Conservation (phyloP, 2,888 invertebrate genomes). For the Eudasyphora cyanicolor region DNA sequence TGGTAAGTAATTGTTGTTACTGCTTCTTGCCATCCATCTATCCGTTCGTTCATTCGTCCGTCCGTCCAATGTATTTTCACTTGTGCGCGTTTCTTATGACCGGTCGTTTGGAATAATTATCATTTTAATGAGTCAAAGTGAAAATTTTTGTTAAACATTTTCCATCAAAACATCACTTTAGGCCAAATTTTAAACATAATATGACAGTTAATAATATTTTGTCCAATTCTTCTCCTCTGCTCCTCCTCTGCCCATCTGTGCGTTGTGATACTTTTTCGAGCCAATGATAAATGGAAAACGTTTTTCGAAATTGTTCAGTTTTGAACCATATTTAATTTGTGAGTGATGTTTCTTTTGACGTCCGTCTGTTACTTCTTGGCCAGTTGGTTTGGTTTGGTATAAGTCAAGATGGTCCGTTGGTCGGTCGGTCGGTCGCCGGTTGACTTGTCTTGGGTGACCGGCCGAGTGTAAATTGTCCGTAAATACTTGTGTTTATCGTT, state of each 20-base stretch:
- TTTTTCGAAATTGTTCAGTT: conserved; percentile 68
- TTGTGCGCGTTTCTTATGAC: conserved; percentile 55
- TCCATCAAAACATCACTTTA: conserved; percentile 67
- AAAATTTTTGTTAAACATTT: conserved; percentile 74
- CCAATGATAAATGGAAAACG: conserved; percentile 74
- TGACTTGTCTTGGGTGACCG: conserved; percentile 1
- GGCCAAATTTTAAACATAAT: conserved; percentile 74
- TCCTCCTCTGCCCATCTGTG: conserved; percentile 49
- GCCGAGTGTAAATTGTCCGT: conserved; percentile 43
- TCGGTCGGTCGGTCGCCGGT: neutral
- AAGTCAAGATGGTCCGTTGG: conserved; percentile 10
- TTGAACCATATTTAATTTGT: conserved; percentile 73
- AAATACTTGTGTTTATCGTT: conserved; percentile 47
- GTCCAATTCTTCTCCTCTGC: neutral
- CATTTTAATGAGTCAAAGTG: conserved; percentile 74
- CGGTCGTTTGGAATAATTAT: conserved; percentile 75
- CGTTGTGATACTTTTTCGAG: conserved; percentile 48
- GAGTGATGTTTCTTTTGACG: conserved; percentile 45
- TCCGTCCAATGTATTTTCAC: neutral
- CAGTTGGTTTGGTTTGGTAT: neutral
- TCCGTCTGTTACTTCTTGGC: neutral
- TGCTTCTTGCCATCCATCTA: conserved; percentile 8
- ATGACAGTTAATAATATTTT: conserved; percentile 75
- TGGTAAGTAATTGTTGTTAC: conserved; percentile 11
- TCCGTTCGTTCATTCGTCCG: conserved; percentile 13